Conservation (phyloP, 2,888 invertebrate species). For the Dermolepida albohirtum region DNA sequence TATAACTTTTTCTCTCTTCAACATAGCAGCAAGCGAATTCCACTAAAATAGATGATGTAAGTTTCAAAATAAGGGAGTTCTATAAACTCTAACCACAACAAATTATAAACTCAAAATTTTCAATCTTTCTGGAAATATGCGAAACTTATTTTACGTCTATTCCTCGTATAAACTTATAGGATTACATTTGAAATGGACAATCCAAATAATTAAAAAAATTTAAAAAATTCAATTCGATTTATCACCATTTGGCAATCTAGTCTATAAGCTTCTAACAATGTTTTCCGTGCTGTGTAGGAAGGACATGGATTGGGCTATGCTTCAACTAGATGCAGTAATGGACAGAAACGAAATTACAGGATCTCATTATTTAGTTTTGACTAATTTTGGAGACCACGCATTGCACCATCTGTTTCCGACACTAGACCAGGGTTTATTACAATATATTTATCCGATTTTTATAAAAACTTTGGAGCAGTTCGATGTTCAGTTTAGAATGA, state of each 20-base stretch:
- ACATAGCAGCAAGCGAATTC: too few species aligned
- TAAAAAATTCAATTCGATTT: background rate
- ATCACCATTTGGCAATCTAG: background rate
- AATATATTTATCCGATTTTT: constrained; percentile 74
- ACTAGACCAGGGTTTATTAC: constrained; percentile 80
- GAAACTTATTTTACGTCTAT: too few species aligned
- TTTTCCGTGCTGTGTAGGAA: constrained; percentile 65
- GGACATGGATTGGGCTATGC: constrained; percentile 80
- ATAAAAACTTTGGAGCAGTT: constrained; percentile 75
- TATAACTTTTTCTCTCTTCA: too few species aligned
- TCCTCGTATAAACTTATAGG: too few species aligned
- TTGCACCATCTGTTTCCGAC: constrained; percentile 88
- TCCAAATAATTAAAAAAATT: too few species aligned
- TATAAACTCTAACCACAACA: too few species aligned
- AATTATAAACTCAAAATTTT: too few species aligned
- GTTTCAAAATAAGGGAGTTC: too few species aligned
- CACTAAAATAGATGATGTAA: too few species aligned
- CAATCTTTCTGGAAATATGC: too few species aligned
- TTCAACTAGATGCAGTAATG: constrained; percentile 80
- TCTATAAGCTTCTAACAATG: background rate
- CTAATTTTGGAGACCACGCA: constrained; percentile 82
- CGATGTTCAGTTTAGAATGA: constrained; percentile 67
- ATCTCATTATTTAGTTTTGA: constrained; percentile 76
- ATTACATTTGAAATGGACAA: too few species aligned
- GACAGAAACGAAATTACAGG: constrained; percentile 78